phyloP scores from a whole-genome alignment of 2,797 vertebrate genomes.

The Chlorospingus semifuscus region DNA sequence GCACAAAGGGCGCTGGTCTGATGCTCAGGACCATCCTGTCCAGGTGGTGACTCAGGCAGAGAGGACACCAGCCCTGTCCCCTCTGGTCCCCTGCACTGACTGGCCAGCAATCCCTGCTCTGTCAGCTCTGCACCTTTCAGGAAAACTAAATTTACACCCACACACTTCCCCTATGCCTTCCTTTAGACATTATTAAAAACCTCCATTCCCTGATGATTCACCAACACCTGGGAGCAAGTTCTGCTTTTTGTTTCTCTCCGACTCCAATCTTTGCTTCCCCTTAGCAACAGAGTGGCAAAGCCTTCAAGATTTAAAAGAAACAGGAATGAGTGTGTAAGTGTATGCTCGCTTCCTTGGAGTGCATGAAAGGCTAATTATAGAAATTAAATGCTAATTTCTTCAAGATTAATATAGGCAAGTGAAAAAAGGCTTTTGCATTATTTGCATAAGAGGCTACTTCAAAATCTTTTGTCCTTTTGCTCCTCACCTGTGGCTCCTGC shows the following conservation, averaged over 20 bases:
- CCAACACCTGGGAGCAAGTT: conserved; percentile 38
- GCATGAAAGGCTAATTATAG: conserved; percentile 51
- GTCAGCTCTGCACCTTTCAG: background rate
- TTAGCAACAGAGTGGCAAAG: conserved; percentile 30
- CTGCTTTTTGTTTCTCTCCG: conserved; percentile 21
- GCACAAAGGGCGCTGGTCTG: background rate
- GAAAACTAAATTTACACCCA: conserved; percentile 26
- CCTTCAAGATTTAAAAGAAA: conserved; percentile 11
- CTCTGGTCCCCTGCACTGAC: background rate
- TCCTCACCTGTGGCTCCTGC: background rate
- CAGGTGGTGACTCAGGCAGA: background rate
- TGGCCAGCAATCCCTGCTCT: background rate
- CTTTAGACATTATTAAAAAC: conserved; percentile 8
- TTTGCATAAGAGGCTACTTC: conserved; percentile 12
- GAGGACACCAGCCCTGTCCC: background rate
- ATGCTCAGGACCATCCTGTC: background rate
- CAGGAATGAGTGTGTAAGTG: background rate
- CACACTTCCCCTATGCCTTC: background rate
- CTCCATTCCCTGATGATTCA: conserved; percentile 51
- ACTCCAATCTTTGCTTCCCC: conserved; percentile 26
- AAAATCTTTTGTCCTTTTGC: background rate
- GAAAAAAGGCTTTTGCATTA: background rate
- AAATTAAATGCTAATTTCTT: conserved; percentile 62
- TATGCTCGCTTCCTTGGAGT: background rate
- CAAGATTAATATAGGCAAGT: conserved; percentile 16